Percentiles rank a stretch among this genome's conserved stretches.
Evolutionary conservation across 2,888 invertebrate species (phyloP).

Genomic region (Pristionchus maxplancki): DNA sequence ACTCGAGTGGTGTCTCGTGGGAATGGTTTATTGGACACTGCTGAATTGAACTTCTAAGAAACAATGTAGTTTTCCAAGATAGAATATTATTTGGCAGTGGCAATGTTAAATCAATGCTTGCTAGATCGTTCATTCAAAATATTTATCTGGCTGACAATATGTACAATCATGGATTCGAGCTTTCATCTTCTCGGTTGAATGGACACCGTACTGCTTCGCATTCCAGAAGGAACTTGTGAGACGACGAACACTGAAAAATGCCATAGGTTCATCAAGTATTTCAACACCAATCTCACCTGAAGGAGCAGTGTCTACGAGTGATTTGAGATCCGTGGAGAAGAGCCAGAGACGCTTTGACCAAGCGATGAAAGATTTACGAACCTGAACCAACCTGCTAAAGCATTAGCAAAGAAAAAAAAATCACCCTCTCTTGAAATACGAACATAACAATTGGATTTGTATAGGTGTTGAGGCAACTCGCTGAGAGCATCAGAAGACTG

Average conservation of each 20-base stretch:
- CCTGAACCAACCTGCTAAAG: background rate
- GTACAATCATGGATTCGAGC: too few relatives aligned
- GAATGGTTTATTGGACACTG: background rate
- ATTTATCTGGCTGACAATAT: too few relatives aligned
- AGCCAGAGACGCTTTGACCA: conserved; percentile 3
- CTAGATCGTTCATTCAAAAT: too few relatives aligned
- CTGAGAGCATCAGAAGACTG: conserved; percentile 7
- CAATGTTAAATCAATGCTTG: too few relatives aligned
- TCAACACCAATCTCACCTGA: background rate
- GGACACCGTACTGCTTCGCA: background rate
- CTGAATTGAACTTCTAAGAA: background rate
- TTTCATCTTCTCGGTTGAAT: background rate
- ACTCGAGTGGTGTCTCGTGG: background rate
- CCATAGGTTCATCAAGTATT: background rate
- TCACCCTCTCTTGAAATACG: conserved; percentile 29
- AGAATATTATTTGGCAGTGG: too few relatives aligned
- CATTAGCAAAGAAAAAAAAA: background rate
- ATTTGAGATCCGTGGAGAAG: background rate
- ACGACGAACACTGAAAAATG: background rate
- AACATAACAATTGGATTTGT: conserved; percentile 30
- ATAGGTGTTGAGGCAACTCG: background rate
- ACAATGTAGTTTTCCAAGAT: too few relatives aligned
- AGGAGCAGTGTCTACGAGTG: background rate
- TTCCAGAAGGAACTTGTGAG: background rate
- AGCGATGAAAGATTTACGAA: background rate